phyloP scores from a whole-genome alignment of 2,113 vertebrate genomes.

The Collichthys lucidus region DNA sequence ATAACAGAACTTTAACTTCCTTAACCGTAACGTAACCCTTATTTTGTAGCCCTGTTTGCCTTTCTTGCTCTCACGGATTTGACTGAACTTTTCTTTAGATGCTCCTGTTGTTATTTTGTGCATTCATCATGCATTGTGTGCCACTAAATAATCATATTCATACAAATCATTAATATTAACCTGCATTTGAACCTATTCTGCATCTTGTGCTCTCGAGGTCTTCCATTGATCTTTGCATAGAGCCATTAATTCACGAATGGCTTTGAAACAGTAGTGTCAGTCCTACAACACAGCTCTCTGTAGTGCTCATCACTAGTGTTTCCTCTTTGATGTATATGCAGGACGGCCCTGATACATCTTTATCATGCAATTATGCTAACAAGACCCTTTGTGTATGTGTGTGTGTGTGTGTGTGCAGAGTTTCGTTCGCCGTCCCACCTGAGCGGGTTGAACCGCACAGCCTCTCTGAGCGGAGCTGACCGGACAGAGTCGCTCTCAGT shows the following conservation, averaged over 20 bases:
- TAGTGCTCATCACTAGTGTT: not conserved
- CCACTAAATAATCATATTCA: not conserved
- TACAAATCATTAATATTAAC: slow-evolving; percentile 26
- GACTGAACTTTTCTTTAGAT: not conserved
- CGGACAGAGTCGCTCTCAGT: slow-evolving; percentile 83
- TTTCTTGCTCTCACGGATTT: not conserved
- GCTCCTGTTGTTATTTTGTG: not conserved
- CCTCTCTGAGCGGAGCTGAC: slow-evolving; percentile 88
- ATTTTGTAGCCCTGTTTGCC: not conserved
- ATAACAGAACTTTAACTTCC: not conserved
- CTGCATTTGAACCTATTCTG: slow-evolving; percentile 19
- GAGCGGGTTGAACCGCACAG: slow-evolving; percentile 88
- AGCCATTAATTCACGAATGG: slow-evolving; percentile 9
- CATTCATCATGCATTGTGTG: not conserved
- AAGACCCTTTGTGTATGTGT: not conserved
- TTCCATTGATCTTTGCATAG: slow-evolving; percentile 1
- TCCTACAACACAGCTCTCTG: not conserved
- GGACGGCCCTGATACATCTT: not conserved
- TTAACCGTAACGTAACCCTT: no score
- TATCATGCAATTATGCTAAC: not conserved
- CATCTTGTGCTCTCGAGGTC: slow-evolving; percentile 26
- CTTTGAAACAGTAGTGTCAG: not conserved
- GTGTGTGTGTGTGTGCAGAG: slow-evolving; percentile 80
- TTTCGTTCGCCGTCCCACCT: slow-evolving; percentile 89
- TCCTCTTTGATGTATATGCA: not conserved